These are phyloP conservation scores for Salvelinus namaycush DNA, from an alignment of 2,113 vertebrate genomes.

Conservation along the genomic window DNA sequence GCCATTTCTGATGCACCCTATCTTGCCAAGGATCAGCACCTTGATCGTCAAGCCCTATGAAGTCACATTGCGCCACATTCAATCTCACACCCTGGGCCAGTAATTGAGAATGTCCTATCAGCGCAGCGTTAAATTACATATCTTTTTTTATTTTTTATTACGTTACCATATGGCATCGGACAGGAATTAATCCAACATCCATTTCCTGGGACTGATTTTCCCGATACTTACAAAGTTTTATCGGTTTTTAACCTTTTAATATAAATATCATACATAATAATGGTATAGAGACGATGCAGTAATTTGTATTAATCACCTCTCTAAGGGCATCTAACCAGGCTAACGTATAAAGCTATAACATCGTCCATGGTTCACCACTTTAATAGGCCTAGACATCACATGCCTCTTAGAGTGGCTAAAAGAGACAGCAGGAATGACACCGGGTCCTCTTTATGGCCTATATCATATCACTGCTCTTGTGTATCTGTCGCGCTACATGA, in stretches of 20 bases:
- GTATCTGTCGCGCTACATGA: conserved; percentile 24
- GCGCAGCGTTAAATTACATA: conserved; percentile 25
- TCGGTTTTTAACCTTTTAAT: not conserved
- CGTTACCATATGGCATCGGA: conserved; percentile 24
- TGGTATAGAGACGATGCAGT: too few species aligned
- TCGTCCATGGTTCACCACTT: too few species aligned
- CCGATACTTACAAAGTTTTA: not conserved
- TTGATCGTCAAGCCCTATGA: conserved; percentile 55
- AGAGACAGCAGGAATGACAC: conserved; percentile 20
- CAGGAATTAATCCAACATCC: conserved; percentile 1
- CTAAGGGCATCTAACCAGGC: too few species aligned
- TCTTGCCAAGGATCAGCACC: not conserved
- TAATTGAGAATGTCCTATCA: conserved; percentile 39
- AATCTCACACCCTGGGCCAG: not conserved
- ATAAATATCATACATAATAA: too few species aligned
- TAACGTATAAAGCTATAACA: too few species aligned
- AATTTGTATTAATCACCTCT: too few species aligned
- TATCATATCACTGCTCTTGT: not conserved
- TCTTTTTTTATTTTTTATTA: too few species aligned
- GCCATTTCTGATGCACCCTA: too few species aligned
- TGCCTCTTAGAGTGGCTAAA: not conserved
- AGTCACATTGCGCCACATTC: conserved; percentile 37
- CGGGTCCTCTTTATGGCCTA: not conserved
- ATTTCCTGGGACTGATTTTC: conserved; percentile 8
- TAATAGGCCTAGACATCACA: too few species aligned